Evolutionary conservation across 1,140 invertebrate species (phyloP).

Genomic region (Drosophila parvula): DNA sequence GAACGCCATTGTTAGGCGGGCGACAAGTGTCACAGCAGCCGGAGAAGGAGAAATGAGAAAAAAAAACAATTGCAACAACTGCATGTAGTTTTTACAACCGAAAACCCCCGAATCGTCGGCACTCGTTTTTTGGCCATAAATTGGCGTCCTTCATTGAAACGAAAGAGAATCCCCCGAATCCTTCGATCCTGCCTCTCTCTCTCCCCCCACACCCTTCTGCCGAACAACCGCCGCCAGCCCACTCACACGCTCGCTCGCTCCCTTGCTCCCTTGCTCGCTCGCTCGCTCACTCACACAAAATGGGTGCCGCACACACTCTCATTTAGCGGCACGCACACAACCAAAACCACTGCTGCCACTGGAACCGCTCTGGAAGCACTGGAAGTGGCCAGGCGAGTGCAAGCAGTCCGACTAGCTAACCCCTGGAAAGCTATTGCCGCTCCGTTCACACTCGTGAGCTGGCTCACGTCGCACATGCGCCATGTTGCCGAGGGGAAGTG

Average conservation of each 20-base stretch:
- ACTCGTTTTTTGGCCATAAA: constrained; percentile 69
- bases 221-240: neutral
- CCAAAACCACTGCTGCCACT: constrained; percentile 17
- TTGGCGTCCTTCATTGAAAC: constrained; percentile 83
- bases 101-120: constrained; percentile 16
- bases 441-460: constrained; percentile 33
- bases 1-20: constrained; percentile 17
- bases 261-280: constrained; percentile 23
- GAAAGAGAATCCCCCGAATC: constrained; percentile 39
- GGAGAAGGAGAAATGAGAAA: constrained; percentile 14
- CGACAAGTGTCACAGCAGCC: constrained; percentile 44
- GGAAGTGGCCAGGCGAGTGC: constrained; percentile 41
- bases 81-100: constrained; percentile 47
- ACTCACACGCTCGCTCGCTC: constrained; percentile 14
- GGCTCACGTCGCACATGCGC: constrained; percentile 55
- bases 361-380: constrained; percentile 52
- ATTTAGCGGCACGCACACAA: constrained; percentile 47
- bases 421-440: constrained; percentile 12
- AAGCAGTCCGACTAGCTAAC: constrained; percentile 30
- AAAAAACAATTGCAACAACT: constrained; percentile 41
- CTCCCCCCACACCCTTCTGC: neutral
- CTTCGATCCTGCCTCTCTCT: constrained; percentile 13
- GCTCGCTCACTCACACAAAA: constrained; percentile 63
- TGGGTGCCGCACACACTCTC: constrained; percentile 60
- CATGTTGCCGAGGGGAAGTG: constrained; percentile 71